Evolutionary conservation across 23 tunicate species (phyloP), one percentile per base, ranked within the genome.

Genomic region (Diplosoma virens): DNA sequence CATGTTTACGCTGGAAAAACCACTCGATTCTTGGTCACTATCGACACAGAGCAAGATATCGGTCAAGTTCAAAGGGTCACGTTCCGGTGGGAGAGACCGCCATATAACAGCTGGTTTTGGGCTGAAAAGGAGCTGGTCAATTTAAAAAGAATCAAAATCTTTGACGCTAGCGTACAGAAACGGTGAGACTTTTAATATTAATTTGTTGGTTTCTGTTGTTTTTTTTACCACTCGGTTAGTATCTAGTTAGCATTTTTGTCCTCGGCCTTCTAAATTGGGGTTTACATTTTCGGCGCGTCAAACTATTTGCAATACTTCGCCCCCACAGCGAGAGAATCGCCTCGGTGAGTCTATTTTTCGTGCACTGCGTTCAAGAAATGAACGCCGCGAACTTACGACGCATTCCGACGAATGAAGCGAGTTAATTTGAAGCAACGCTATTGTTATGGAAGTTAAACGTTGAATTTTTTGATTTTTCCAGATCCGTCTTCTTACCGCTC

Each of bases 81-180:
- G 11, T 84, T 90, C 75, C 86, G 89, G 6, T 90, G 97, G 97
- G 78, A 84, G 30, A 58, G 81, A 41, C 89, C 82, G 0, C 30
- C 82, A 30, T 84, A 82, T 48, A 76, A 81, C 75, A 77, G 75
- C 34, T 78, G 48, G 53, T 89, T 89, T 33, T 78, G 82, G 21
- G 82, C 88, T 37, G 58, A 83, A 37, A 59, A 37, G 1, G 87
- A 89, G 32, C 78, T 82, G 37, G 74, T 89, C 0, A 58, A 48
- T 1, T 56, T 89, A 29, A 89, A 82, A 55, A 55, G 96, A 25
- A 83, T 89, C 32, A 89, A 82, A 53, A 77, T 89, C 28, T 84
- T 89, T 58, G 88, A 82, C 58, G 87, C 96, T 1, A 5, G 75
- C 20, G 71, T 35, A 54, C 96, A 89, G 46, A 61, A 46, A 47